Base-by-base conservation (phyloP, 1,140 invertebrate genomes). In the Trichomalopsis sarcophagae region DNA sequence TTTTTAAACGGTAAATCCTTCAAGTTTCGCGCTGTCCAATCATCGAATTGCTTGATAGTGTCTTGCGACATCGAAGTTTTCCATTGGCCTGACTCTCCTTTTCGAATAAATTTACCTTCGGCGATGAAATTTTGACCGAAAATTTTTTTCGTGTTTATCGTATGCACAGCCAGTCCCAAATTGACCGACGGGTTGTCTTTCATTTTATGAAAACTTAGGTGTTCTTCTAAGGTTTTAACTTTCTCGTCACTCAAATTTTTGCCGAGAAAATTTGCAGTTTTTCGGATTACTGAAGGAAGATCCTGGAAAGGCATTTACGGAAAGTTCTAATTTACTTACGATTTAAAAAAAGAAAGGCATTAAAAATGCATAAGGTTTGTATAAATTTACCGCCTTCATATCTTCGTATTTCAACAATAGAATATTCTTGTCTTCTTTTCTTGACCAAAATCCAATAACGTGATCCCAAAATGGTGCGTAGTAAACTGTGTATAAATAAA, bases 121-220 rank as follows among this genome's bases (percentile, higher is more conserved):
- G 17, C 17, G 0, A 0, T 62, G 17, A 62, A 21, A 6, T 62
- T n/a, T 62, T 80, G 4, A n/a, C 78, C 78, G 17, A 90, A 91
- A 23, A 94, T 80, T 27, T 93, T 92, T 74, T 89, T 90, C 71
- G 92, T 92, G 74, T 91, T 93, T 69, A 93, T 92, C 23, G 92
- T 87, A 47, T 92, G 90, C 0, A 93, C 89, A 0, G 91, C 89
- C 0, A 89, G 88, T 87, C 93, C 94, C 80, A 95, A 95, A 90
- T 97, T 97, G 0, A 97, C 96, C 84, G 95, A 93, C 21, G 94
- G 94, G 89, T 97, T 97, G 6, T 94, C 88, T 87, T 95, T 95
- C 94, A 97, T 96, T 50, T 91, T 96, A 55, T 96, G 94, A 89
- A 96, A 95, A 91, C 95, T 94, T 11, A 97, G 90, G 88, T 97